phyloP scores from a whole-genome alignment of 1,140 invertebrate genomes.

The Camponotus pennsylvanicus region DNA sequence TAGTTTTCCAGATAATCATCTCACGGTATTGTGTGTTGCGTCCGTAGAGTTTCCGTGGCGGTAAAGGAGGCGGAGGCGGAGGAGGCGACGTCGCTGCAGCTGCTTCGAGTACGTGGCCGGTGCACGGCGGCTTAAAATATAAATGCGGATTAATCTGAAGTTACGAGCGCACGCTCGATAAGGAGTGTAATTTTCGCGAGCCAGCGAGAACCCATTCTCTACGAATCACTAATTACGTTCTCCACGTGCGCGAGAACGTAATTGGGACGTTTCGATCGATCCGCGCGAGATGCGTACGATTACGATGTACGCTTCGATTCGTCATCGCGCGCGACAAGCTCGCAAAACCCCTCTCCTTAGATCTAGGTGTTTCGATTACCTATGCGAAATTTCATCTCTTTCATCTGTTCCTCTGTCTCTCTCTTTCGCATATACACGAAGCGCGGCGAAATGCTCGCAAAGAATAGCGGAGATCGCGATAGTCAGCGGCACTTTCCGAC shows the following conservation, averaged over 20 bases:
- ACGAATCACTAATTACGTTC: slow-evolving; percentile 52
- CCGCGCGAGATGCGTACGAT: neutral
- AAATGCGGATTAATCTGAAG: slow-evolving; percentile 82
- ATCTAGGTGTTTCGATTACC: slow-evolving; percentile 13
- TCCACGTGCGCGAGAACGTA: slow-evolving; percentile 42
- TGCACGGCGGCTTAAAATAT: slow-evolving; percentile 79
- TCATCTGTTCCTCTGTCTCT: neutral
- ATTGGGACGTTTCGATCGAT: slow-evolving; percentile 48
- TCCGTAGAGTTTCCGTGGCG: slow-evolving; percentile 70
- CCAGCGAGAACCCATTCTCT: slow-evolving; percentile 69
- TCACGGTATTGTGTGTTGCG: slow-evolving; percentile 83
- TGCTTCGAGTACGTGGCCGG: slow-evolving; percentile 65
- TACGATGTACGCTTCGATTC: neutral
- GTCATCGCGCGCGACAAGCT: slow-evolving; percentile 11
- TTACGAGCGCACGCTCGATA: slow-evolving; percentile 80
- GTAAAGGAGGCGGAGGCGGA: slow-evolving; percentile 35
- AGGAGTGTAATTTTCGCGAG: slow-evolving; percentile 83
- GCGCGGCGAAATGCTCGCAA: slow-evolving; percentile 20
- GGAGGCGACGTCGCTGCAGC: slow-evolving; percentile 52
- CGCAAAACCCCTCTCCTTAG: neutral
- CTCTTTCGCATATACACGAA: neutral
- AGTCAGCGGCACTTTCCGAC: slow-evolving; percentile 60
- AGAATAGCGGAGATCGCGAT: slow-evolving; percentile 56
- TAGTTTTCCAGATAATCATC: slow-evolving; percentile 87
- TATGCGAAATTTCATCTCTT: slow-evolving; percentile 4